Conservation (phyloP, 2,113 vertebrate genomes). For the Cardinalis cardinalis region DNA sequence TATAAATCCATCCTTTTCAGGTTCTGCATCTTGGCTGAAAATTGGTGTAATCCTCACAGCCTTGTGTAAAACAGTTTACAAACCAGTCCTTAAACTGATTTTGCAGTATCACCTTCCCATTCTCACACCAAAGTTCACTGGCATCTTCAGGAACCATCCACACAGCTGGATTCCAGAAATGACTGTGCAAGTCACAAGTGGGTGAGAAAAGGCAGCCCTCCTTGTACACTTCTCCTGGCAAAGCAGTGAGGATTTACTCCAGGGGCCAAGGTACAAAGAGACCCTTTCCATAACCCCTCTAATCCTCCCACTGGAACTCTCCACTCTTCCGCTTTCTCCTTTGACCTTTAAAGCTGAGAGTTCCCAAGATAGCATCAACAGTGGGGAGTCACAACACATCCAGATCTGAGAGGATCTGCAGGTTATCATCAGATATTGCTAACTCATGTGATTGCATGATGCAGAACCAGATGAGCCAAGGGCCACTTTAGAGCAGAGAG, state of each 20-base stretch:
- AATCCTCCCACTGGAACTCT: not conserved
- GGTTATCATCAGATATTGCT: not conserved
- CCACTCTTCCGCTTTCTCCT: not conserved
- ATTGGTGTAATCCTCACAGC: not conserved
- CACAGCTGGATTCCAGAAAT: not conserved
- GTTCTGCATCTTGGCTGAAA: not conserved
- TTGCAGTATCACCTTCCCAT: not conserved
- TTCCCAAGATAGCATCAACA: not conserved
- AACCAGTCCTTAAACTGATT: not conserved
- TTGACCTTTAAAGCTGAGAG: not conserved
- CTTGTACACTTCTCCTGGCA: not conserved
- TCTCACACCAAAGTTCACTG: not conserved
- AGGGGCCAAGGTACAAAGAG: not conserved
- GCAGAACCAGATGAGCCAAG: slow-evolving; percentile 19
- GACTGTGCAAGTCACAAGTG: not conserved
- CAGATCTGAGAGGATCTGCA: not conserved
- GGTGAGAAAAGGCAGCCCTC: not conserved
- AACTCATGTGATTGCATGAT: slow-evolving; percentile 11
- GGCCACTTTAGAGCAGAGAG: slow-evolving; percentile 27
- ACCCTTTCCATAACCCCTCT: not conserved
- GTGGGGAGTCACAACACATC: not conserved
- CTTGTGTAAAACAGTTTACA: not conserved
- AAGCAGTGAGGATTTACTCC: not conserved
- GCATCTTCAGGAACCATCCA: not conserved
- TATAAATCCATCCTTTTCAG: not conserved